Conservation (phyloP, 23 tunicate species). For the Ciona savignyi region DNA sequence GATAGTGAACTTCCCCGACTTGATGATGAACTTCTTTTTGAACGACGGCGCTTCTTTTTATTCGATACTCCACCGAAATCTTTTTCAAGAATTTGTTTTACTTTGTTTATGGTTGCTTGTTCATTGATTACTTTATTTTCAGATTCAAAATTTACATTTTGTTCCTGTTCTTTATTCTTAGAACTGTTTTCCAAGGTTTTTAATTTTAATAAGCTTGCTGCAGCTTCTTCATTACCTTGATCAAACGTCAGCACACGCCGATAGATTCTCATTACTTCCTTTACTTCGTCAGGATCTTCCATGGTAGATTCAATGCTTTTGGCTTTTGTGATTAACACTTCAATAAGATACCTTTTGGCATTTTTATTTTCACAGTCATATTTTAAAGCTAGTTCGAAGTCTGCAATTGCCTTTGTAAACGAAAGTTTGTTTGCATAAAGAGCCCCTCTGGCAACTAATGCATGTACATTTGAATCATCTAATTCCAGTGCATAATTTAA, state of each 20-base stretch:
- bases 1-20: too few relatives aligned
- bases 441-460: constrained; percentile 95
- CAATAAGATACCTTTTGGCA: constrained; percentile 77
- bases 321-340: constrained; percentile 71
- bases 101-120: too few relatives aligned
- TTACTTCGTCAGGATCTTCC: constrained; percentile 37
- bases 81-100: too few relatives aligned
- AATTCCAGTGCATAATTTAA: constrained; percentile 80
- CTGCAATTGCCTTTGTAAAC: constrained; percentile 62
- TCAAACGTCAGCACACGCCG: constrained; percentile 48
- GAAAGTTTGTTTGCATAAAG: constrained; percentile 71
- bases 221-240: constrained; percentile 22
- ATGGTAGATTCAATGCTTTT: constrained; percentile 48
- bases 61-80: too few relatives aligned
- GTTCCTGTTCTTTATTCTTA: too few relatives aligned
- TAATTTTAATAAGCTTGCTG: background rate
- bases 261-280: constrained; percentile 51
- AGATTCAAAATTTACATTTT: too few relatives aligned
- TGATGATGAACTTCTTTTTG: too few relatives aligned
- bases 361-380: constrained; percentile 60
- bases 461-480: constrained; percentile 83
- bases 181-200: too few relatives aligned
- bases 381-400: constrained; percentile 71
- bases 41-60: too few relatives aligned
- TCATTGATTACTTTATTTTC: too few relatives aligned